Conservation (phyloP, 2,797 vertebrate species). For the Saxicola maurus region DNA sequence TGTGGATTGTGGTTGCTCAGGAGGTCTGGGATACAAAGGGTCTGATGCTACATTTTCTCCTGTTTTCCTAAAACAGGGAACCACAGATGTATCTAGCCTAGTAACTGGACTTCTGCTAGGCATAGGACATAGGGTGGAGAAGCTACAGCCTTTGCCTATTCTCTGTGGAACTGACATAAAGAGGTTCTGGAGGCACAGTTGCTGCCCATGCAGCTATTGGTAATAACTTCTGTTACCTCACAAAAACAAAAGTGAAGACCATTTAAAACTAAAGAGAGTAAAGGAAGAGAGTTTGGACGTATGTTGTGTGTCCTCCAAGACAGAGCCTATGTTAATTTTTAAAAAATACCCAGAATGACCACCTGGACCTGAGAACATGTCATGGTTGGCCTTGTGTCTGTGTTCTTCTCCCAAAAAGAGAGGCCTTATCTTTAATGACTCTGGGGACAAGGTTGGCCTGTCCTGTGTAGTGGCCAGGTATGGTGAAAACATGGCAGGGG, state of each 20-base stretch:
- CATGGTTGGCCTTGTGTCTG: background rate
- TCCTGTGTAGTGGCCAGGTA: background rate
- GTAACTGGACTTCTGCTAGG: background rate
- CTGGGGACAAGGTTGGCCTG: background rate
- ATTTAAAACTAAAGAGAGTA: background rate
- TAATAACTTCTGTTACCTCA: background rate
- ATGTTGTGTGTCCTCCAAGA: background rate
- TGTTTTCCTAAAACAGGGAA: background rate
- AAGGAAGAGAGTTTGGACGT: background rate
- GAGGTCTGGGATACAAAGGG: background rate
- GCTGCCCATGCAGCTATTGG: background rate
- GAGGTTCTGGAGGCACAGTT: background rate
- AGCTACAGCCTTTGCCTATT: background rate
- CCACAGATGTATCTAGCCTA: background rate
- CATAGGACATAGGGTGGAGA: background rate
- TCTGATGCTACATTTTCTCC: background rate
- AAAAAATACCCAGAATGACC: accelerated
- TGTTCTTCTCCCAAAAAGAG: background rate
- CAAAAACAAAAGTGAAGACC: background rate
- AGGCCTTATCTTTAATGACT: background rate
- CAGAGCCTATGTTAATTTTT: background rate
- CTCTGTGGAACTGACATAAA: background rate
- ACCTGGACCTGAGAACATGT: background rate
- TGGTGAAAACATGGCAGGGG: background rate
- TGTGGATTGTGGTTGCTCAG: background rate